Percentiles rank a stretch among this genome's conserved stretches.
These are phyloP conservation scores for Callospermophilus lateralis DNA, from an alignment of 2,113 vertebrate genomes.

Conservation along the genomic window DNA sequence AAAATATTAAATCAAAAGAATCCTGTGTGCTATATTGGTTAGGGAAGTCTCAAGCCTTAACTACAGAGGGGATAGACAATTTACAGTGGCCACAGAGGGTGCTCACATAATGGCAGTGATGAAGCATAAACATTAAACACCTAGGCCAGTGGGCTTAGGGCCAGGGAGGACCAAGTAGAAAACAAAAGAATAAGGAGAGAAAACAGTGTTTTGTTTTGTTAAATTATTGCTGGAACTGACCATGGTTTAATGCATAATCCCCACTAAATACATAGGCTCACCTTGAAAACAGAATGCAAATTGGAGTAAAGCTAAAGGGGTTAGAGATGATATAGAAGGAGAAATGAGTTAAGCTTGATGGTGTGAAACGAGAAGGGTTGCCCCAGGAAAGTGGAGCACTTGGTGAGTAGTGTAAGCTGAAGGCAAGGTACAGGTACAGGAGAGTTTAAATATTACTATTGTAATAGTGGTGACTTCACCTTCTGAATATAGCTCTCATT, in stretches of 20 bases:
- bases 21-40: too few relatives aligned
- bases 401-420: background rate
- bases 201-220: background rate
- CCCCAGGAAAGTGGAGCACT: background rate
- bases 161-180: background rate
- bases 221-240: background rate
- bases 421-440: rapidly evolving
- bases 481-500: too few relatives aligned
- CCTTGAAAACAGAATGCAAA: background rate
- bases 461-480: too few relatives aligned
- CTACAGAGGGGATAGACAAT: background rate
- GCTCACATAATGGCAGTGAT: background rate
- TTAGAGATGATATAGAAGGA: background rate
- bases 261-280: background rate
- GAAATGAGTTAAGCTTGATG: background rate
- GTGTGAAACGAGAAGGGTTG: background rate
- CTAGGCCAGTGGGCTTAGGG: too few relatives aligned
- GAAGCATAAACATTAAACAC: background rate
- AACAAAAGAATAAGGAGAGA: background rate
- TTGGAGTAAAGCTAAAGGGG: background rate
- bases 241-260: background rate
- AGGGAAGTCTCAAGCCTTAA: background rate
- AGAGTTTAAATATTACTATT: too few relatives aligned
- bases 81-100: background rate
- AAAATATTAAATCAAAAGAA: background rate